phyloP scores from a whole-genome alignment of 2,113 vertebrate species.

The Cinclus cinclus region DNA sequence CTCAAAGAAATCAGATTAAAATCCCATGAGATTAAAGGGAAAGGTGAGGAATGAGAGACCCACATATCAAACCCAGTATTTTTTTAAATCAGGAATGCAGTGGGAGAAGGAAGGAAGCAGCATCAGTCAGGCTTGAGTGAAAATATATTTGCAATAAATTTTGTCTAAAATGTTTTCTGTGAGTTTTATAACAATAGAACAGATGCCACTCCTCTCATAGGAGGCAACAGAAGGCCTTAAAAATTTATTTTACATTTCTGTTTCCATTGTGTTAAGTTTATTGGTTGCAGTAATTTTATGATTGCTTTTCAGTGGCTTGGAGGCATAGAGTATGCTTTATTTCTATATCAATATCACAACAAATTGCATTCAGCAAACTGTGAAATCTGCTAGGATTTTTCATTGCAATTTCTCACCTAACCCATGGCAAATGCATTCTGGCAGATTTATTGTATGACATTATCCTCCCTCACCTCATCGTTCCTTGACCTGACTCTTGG shows the following conservation, averaged over 20 bases:
- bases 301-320: neutral
- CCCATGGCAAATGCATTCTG: neutral
- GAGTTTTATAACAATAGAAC: neutral
- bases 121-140: neutral
- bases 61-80: neutral
- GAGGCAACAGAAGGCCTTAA: neutral
- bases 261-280: neutral
- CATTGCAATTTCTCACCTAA: neutral
- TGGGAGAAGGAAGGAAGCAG: neutral
- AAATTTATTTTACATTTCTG: neutral
- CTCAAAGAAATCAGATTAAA: neutral
- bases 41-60: neutral
- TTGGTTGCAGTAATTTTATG: neutral
- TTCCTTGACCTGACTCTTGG: neutral
- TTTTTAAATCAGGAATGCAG: neutral
- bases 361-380: neutral
- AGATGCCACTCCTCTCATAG: neutral
- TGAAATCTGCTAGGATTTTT: neutral
- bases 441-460: neutral
- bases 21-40: neutral
- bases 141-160: neutral
- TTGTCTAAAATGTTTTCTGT: neutral
- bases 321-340: neutral
- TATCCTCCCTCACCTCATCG: neutral
- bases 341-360: neutral